Conservation (phyloP, 2,113 vertebrate genomes). For the Cricetomys ansorgei region DNA sequence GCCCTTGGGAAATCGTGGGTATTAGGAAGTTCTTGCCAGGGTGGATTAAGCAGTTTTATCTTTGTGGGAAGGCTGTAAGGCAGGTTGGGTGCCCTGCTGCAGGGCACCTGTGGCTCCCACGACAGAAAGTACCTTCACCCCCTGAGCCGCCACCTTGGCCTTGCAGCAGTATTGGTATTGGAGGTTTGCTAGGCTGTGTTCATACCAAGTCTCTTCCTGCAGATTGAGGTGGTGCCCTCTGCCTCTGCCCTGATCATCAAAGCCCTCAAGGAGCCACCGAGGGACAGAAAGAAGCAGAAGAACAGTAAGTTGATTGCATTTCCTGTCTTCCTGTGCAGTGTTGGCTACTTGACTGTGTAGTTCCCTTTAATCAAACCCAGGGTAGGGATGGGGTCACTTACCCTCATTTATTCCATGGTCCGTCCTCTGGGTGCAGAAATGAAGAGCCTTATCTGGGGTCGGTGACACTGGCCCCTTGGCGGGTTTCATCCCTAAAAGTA, state of each 20-base stretch:
- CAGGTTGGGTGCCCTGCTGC: background rate
- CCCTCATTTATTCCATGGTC: background rate
- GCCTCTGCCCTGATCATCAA: slow-evolving; percentile 99
- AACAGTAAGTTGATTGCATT: slow-evolving; percentile 92
- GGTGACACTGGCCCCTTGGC: background rate
- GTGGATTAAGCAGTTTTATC: background rate
- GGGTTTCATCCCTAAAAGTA: accelerated
- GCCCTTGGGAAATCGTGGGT: background rate
- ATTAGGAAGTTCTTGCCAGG: slow-evolving; percentile 35
- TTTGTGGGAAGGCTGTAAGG: background rate
- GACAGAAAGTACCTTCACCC: background rate
- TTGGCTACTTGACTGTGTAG: accelerated
- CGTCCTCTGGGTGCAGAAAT: no score
- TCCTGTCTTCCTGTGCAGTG: background rate
- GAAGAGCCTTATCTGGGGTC: background rate
- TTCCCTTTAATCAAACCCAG: background rate
- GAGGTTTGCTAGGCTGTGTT: background rate
- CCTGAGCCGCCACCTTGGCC: no score
- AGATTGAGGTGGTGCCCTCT: slow-evolving; percentile 98
- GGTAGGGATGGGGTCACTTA: no score
- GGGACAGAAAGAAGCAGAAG: slow-evolving; percentile 99
- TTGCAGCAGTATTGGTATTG: background rate
- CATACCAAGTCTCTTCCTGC: slow-evolving; percentile 10
- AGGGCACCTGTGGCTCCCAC: no score
- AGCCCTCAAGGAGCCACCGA: slow-evolving; percentile 98